Percentiles rank a stretch among this genome's conserved stretches.
Conservation (phyloP, 2,888 invertebrate genomes). For the Mythimna impura region DNA sequence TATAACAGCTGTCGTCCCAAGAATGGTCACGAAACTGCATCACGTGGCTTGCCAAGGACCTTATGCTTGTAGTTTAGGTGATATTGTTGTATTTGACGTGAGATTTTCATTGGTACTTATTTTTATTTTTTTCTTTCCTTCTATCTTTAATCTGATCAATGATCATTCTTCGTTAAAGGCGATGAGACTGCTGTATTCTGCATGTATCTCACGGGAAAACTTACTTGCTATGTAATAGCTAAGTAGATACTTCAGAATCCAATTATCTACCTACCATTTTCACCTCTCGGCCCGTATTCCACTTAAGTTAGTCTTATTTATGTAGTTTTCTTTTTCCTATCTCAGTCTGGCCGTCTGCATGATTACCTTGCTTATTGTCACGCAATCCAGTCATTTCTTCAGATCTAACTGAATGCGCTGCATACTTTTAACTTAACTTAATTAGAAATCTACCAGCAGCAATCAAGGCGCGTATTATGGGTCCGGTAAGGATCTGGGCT, state of each 20-base stretch:
- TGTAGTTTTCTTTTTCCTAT: background rate
- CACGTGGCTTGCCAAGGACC: slow-evolving; percentile 66
- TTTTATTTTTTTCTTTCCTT: background rate
- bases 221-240: background rate
- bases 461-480: background rate
- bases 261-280: background rate
- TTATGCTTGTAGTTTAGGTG: slow-evolving; percentile 21
- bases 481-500: too few species aligned
- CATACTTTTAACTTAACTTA: too few species aligned
- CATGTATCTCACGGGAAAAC: background rate
- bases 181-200: background rate
- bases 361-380: too few species aligned
- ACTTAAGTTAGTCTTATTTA: background rate
- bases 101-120: slow-evolving; percentile 15
- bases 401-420: too few species aligned
- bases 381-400: too few species aligned
- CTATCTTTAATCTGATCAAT: too few species aligned
- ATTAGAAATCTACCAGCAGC: background rate
- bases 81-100: slow-evolving; percentile 30
- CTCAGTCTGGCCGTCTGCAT: background rate
- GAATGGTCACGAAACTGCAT: slow-evolving; percentile 77
- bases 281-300: background rate
- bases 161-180: background rate
- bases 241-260: background rate
- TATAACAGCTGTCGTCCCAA: slow-evolving; percentile 55